These are phyloP conservation scores for Morpho achilles DNA, from an alignment of 2,888 invertebrate species.

Conservation along the genomic window DNA sequence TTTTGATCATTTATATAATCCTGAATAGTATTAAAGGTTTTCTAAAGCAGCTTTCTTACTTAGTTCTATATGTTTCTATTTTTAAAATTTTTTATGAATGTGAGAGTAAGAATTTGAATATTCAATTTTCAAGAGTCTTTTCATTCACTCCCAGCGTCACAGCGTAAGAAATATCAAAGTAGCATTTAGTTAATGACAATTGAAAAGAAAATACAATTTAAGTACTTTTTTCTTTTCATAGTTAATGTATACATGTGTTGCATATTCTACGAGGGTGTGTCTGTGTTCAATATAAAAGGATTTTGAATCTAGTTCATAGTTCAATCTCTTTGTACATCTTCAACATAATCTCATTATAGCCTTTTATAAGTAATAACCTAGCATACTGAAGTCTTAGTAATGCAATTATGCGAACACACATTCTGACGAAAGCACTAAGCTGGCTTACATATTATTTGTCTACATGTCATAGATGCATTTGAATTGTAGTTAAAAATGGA, in stretches of 20 bases:
- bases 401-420: conserved; percentile 38
- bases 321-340: conserved; percentile 20
- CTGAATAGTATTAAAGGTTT: too few species aligned
- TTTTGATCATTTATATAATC: too few species aligned
- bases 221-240: too few species aligned
- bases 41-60: too few species aligned
- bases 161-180: too few species aligned
- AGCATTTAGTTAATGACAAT: too few species aligned
- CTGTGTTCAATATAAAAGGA: conserved; percentile 7
- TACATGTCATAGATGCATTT: conserved; percentile 3
- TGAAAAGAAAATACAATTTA: too few species aligned
- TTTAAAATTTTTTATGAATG: too few species aligned
- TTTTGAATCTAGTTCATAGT: conserved; percentile 19
- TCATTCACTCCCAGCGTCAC: too few species aligned
- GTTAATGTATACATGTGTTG: background rate
- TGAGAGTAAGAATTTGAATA: too few species aligned
- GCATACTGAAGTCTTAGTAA: conserved; percentile 42
- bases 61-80: too few species aligned
- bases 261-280: conserved; percentile 6
- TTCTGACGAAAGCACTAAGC: conserved; percentile 37
- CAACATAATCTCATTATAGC: conserved; percentile 21
- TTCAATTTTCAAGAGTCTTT: too few species aligned
- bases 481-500: background rate
- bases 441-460: conserved; percentile 30
- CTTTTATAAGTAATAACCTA: conserved; percentile 21